A percentile compares a stretch with the other conserved stretches of the same genome.
These are phyloP conservation scores for Calameuta pallipes DNA, from an alignment of 2,888 invertebrate species.

Conservation along the genomic window DNA sequence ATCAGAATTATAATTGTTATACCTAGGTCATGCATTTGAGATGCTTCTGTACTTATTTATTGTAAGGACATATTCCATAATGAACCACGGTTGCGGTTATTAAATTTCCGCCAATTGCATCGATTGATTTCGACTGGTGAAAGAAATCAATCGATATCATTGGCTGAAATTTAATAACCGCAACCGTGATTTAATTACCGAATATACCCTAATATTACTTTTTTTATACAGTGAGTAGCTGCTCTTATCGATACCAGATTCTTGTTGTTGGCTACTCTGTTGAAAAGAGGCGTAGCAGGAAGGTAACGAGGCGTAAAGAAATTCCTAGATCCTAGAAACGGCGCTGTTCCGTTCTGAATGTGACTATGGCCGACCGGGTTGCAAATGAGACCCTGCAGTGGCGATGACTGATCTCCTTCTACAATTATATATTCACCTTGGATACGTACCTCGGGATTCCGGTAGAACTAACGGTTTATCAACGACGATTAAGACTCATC, in stretches of 20 bases:
- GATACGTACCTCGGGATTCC: not conserved
- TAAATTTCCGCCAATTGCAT: too few relatives aligned
- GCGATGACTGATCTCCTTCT: not conserved
- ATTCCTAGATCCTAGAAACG: conserved; percentile 19
- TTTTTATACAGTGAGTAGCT: not conserved
- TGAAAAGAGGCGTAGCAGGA: conserved; percentile 1
- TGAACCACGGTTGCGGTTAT: too few relatives aligned
- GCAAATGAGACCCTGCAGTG: conserved; percentile 10
- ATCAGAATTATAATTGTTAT: not conserved
- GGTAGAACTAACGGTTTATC: not conserved
- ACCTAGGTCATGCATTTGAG: not conserved
- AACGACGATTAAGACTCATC: not conserved
- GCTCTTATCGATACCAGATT: not conserved
- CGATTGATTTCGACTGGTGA: too few relatives aligned
- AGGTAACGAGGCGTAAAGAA: conserved; percentile 18
- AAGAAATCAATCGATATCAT: too few relatives aligned
- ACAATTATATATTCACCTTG: not conserved
- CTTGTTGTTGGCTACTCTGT: not conserved
- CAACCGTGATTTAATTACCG: too few relatives aligned
- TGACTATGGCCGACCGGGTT: conserved; percentile 11
- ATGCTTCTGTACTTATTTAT: not conserved
- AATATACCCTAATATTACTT: not conserved
- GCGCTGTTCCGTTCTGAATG: conserved; percentile 30
- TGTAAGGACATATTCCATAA: too few relatives aligned
- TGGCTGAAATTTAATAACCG: too few relatives aligned